These are phyloP conservation scores for Chaetura pelagica DNA, from an alignment of 2,113 vertebrate species.

Conservation along the genomic window DNA sequence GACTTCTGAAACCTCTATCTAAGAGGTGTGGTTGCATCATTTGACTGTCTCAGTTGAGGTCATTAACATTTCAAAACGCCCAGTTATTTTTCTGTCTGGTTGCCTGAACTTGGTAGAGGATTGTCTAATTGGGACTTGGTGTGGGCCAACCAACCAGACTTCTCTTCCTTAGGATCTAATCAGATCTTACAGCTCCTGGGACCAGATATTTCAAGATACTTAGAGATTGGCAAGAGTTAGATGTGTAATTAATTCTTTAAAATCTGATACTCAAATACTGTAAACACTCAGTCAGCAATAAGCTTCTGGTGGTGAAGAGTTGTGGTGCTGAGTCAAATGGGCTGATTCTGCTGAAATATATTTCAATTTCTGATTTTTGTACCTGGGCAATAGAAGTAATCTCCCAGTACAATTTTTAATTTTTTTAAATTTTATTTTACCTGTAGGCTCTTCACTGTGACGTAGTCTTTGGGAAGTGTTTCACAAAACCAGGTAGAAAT, in stretches of 20 bases:
- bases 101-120: not conserved
- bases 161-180: slow-evolving; percentile 6
- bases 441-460: not conserved
- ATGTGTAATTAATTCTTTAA: slow-evolving; percentile 17
- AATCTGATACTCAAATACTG: not conserved
- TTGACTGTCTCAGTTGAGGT: slow-evolving; percentile 5
- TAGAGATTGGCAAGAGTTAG: not conserved
- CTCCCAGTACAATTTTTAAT: not conserved
- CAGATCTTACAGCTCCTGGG: not conserved
- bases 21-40: slow-evolving; percentile 3
- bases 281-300: slow-evolving; percentile 2
- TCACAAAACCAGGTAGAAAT: not conserved
- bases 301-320: not conserved
- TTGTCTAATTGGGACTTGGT: not conserved
- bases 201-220: not conserved
- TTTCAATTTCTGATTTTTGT: not conserved
- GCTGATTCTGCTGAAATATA: not conserved
- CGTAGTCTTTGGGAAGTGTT: not conserved
- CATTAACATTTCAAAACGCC: not conserved
- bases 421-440: not conserved
- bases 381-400: not conserved
- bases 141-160: not conserved
- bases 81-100: slow-evolving; percentile 24
- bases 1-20: not conserved
- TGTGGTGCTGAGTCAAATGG: not conserved